Evolutionary conservation across 1,140 invertebrate species (phyloP), one percentile per base, ranked within the genome.

Genomic region (Drosophila ogumai): DNA sequence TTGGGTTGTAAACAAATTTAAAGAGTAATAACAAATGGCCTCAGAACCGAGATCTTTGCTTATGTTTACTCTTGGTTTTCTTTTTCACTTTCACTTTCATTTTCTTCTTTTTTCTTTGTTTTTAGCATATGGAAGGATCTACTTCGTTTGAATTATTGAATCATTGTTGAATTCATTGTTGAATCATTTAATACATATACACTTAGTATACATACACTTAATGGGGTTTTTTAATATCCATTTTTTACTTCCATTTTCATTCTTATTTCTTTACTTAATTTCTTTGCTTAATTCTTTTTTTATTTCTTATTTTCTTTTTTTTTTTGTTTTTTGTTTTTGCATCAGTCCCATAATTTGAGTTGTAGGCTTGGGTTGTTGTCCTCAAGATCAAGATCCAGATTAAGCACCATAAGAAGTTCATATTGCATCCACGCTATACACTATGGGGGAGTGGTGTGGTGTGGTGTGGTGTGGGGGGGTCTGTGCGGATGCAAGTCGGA

Each of bases 341-440:
- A 88, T 87, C 84, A 87, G 82, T 87, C 82, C 82, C 82, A 84
- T 87, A 78, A 76, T 86, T 82, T 88, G 84, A 82, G 82, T 86
- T 85, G 55, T 80, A 84, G 81, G 77, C 73, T 80, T 73, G 81
- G 57, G 46, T 80, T 81, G 46, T 80, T 81, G 58, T 86, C 72
- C 66, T 87, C 66, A 79, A 82, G 80, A 79, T 88, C 75, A 75
- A 88, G 84, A 77, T 78, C 75, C 75, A 77, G 74, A 78, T 84
- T 87, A 87, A 87, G 82, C 82, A 87, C 82, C 82, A 87, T 87
- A 60, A 74, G 79, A 80, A 88, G 80, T 87, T 80, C 47, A 66
- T 79, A 81, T 85, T 75, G 82, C 81, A 86, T 75, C 66, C 72
- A 60, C 52, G 68, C 79, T 66, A 69, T 61, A 82, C 68, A 72